Conservation (phyloP, 2,113 vertebrate genomes). For the Malaclemys terrapin region DNA sequence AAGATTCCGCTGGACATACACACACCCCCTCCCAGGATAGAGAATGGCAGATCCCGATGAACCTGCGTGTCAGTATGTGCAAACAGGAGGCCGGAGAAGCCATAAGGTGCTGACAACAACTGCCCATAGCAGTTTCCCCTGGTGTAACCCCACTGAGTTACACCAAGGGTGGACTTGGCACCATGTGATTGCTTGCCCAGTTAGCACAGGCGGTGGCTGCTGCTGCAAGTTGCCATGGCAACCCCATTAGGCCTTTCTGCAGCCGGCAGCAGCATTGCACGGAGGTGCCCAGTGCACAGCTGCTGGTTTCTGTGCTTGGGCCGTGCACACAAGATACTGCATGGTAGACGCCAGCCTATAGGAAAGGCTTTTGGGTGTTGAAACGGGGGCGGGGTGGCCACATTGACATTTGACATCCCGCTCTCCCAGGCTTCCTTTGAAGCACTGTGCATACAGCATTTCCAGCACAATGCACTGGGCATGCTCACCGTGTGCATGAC, state of each 20-base stretch:
- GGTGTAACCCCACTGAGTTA: background rate
- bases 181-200: background rate
- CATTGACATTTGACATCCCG: background rate
- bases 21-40: background rate
- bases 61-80: background rate
- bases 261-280: constrained; percentile 26
- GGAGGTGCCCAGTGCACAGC: constrained; percentile 23
- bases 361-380: background rate
- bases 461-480: background rate
- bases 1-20: background rate
- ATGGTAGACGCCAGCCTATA: background rate
- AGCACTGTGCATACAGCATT: background rate
- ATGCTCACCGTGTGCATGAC: background rate
- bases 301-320: background rate
- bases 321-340: background rate
- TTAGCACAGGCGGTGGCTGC: background rate
- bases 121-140: no score
- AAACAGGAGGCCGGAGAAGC: background rate
- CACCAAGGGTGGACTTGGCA: background rate
- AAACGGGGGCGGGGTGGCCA: background rate
- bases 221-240: constrained; percentile 65
- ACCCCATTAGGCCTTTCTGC: constrained; percentile 39
- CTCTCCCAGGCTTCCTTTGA: background rate
- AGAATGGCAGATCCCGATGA: background rate
- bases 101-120: background rate